A percentile compares a stretch with the other conserved stretches of the same genome.
These are phyloP conservation scores for Anguilla pacifica DNA, from an alignment of 2,797 vertebrate genomes.

Conservation along the genomic window DNA sequence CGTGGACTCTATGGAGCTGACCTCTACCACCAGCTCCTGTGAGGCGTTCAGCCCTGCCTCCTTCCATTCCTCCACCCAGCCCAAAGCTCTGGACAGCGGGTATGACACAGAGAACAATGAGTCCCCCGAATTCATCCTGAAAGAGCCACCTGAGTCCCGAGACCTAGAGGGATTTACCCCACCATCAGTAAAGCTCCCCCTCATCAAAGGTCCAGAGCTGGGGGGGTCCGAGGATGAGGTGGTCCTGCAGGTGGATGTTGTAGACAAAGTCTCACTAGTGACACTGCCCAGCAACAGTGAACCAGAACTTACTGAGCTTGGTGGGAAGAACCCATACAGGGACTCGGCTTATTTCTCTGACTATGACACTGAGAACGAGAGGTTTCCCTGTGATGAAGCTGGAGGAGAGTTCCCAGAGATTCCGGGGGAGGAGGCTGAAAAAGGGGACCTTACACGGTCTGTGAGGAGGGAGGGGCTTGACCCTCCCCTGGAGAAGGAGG, in stretches of 20 bases:
- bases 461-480: constrained; percentile 34
- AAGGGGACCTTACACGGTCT: constrained; percentile 44
- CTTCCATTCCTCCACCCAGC: constrained; percentile 74
- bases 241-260: constrained; percentile 40
- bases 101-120: constrained; percentile 97
- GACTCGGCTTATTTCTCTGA: constrained; percentile 98
- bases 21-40: constrained; percentile 76
- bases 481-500: constrained; percentile 32
- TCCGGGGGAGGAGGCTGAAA: constrained; percentile 36
- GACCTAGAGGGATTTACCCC: constrained; percentile 68
- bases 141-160: constrained; percentile 81
- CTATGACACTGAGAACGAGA: constrained; percentile 79
- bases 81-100: constrained; percentile 89
- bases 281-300: constrained; percentile 62
- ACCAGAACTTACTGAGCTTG: constrained; percentile 67
- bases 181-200: constrained; percentile 55
- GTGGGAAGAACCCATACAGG: constrained; percentile 82
- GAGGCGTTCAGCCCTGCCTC: constrained; percentile 77
- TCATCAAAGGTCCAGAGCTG: constrained; percentile 36
- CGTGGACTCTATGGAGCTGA: constrained; percentile 85
- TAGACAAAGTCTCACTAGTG: constrained; percentile 30
- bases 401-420: constrained; percentile 51
- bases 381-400: constrained; percentile 63
- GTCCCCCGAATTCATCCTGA: constrained; percentile 92
- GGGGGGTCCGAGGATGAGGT: constrained; percentile 36